These are phyloP conservation scores for Myotis brandtii DNA, from an alignment of 2,113 vertebrate genomes.

Conservation along the genomic window DNA sequence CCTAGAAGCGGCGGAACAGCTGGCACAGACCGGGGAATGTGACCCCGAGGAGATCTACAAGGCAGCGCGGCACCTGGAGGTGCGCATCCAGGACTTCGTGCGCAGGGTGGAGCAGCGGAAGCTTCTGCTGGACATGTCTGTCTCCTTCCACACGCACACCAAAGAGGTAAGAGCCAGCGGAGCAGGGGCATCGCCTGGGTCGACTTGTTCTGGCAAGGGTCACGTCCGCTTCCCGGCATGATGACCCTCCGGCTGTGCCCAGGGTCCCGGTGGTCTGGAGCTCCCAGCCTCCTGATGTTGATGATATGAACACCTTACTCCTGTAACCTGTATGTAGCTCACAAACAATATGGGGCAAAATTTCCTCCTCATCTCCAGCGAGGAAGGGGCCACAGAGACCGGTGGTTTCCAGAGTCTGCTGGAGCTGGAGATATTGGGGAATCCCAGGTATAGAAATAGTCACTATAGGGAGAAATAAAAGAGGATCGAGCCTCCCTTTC, in stretches of 20 bases:
- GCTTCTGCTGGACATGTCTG: slow-evolving; percentile 98
- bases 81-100: slow-evolving; percentile 98
- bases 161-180: slow-evolving; percentile 92
- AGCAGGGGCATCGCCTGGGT: not conserved
- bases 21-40: slow-evolving; percentile 98
- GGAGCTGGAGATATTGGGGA: not conserved
- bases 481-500: not conserved
- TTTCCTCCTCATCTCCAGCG: not conserved
- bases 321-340: not conserved
- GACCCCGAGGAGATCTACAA: slow-evolving; percentile 99
- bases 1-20: slow-evolving; percentile 97
- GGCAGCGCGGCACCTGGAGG: slow-evolving; percentile 98
- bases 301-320: not conserved
- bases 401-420: not conserved
- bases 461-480: not conserved
- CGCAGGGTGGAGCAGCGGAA: slow-evolving; percentile 98
- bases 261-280: not conserved
- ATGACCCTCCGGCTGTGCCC: not conserved
- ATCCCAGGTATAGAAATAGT: not conserved
- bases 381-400: not conserved
- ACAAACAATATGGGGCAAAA: not conserved
- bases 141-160: slow-evolving; percentile 99
- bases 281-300: not conserved
- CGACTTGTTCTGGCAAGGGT: not conserved
- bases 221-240: not conserved